Evolutionary conservation across 1,140 invertebrate genomes (phyloP).

Genomic region (Aphaenogaster ashmeadi): DNA sequence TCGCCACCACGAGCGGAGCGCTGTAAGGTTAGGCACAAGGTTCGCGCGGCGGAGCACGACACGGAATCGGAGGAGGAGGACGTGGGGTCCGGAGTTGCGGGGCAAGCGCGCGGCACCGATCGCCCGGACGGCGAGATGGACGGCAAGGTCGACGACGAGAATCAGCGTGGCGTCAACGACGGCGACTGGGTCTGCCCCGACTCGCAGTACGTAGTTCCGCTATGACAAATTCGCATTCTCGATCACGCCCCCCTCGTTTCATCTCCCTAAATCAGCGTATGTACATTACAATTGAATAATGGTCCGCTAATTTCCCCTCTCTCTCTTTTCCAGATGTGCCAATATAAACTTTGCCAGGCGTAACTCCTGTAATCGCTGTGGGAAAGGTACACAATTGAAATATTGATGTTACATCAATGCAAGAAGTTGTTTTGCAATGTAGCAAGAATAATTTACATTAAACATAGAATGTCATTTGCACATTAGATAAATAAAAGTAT

Average conservation of each 20-base stretch:
- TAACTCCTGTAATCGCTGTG: conserved; percentile 96
- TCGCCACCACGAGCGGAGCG: neutral
- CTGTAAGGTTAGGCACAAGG: conserved; percentile 1
- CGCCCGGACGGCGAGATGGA: conserved; percentile 72
- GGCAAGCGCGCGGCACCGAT: neutral
- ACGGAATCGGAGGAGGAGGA: neutral
- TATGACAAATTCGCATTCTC: neutral
- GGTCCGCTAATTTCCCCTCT: neutral
- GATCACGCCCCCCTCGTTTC: neutral
- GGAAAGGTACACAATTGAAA: conserved; percentile 88
- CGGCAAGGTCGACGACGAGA: conserved; percentile 83
- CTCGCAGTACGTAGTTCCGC: conserved; percentile 81
- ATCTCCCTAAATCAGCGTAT: neutral
- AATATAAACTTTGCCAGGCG: conserved; percentile 98
- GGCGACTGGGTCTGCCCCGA: conserved; percentile 86
- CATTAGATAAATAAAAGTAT: neutral
- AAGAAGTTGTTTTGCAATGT: neutral
- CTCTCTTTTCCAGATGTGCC: conserved; percentile 91
- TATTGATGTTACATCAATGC: neutral
- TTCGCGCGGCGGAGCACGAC: neutral
- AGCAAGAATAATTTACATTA: neutral
- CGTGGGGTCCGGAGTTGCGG: too few species aligned
- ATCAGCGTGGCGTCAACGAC: conserved; percentile 82
- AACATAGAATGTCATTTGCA: neutral
- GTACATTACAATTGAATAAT: neutral